Evolutionary conservation across 2,888 invertebrate species (phyloP), one percentile per base, ranked within the genome.

Genomic region (Brenthis hecate): DNA sequence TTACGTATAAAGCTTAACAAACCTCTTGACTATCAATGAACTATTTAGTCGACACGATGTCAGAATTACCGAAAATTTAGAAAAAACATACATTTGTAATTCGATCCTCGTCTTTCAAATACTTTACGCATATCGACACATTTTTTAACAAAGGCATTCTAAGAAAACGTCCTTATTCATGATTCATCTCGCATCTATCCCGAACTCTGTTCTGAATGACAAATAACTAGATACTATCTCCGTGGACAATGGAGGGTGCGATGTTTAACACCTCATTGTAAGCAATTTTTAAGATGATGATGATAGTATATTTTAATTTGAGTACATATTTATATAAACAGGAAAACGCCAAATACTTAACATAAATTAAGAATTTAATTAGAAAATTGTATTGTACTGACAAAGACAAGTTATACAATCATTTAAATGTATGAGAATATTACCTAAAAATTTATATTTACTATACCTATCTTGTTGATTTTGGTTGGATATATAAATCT

Each of bases 111-210:
- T 79, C 68, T 71, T 56, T 68, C 71, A 71, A 82, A 83, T 83
- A 84, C 79, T 86, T 87, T 86, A 86, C 86, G 80, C 77, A 76
- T 77, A 76, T 84, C 80, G 81, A 83, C 85, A 85, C 79, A 81
- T 85, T 87, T 87, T 87, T 83, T 79, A 77, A 76, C 76, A 74
- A 72, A 72, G 70, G 74, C 72, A 57, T 81, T 81, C 81, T 76
- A 36, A 78, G 77, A 79, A 84, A 78, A 75, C 77, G 75, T 66
- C 71, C 75, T 78, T 83, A 87, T 85, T 89, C 86, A 80, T 80
- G 81, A 89, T 89, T 83, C 89, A 74, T 77, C 79, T 83, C 87
- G 84, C 85, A 80, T 64, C 77, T 74, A 72, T 73, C 71, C 73
- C 69, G 71, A 72, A 65, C 58, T 43, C 68, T 65, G 74, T 64